Base-by-base conservation (phyloP, 2,888 invertebrate genomes). In the Microctonus brassicae region DNA sequence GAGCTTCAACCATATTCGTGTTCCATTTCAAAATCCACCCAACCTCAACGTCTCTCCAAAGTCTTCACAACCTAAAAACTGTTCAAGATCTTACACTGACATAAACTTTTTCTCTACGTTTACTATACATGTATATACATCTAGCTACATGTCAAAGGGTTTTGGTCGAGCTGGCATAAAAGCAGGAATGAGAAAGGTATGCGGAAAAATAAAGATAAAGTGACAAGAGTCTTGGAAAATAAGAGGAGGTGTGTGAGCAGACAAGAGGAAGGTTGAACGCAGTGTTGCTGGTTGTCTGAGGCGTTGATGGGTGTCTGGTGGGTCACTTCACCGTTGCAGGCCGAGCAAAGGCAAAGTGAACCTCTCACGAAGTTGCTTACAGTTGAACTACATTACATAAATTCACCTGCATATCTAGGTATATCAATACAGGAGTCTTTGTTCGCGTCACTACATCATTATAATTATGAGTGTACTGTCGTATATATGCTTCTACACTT, bases 261-360 rank as follows among this genome's bases (percentile, higher is more conserved):
- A 42, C 36, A 63, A 68, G 66, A 75, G 74, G 70, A 72, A 55
- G 60, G 58, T 75, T 74, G 74, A 73, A 75, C 66, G 70, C 76
- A 69, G 69, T 53, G 62, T 72, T 66, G 67, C 73, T n/a, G n/a
- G n/a, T 68, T 75, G 79, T 78, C 72, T 70, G 77, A 82, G 80
- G 79, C 80, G 83, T 80, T 82, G 85, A 85, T 83, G 81, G 81
- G 82, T 80, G 84, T 83, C 82, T 83, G 80, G 78, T 81, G 80
- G 83, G 83, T 85, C 84, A 84, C 84, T 85, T 84, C 82, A 84
- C 84, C 83, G 82, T 83, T 82, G 82, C 78, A 79, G 78, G 80
- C 76, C 79, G 74, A 78, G 78, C 75, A 79, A 80, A 81, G 78
- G 78, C 80, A 75, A 81, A 82, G 80, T 80, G 78, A 80, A 81